Evolutionary conservation across 2,797 vertebrate species (phyloP), one percentile per base, ranked within the genome.

Genomic region (Phyllotis vaccarum): DNA sequence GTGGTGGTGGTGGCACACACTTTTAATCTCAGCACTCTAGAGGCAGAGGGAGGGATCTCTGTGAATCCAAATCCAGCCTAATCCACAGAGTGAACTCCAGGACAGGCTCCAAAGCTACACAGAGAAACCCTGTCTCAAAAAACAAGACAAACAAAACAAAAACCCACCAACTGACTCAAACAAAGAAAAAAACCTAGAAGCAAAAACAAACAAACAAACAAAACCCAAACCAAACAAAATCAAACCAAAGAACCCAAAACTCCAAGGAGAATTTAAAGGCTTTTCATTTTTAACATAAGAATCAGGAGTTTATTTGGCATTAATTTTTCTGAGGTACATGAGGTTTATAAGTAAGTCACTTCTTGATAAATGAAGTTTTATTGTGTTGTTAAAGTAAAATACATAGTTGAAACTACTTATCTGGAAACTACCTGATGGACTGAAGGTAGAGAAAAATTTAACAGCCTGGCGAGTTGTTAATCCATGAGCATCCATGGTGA

Each of bases 371-470:
- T 70, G 43, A 85, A 87, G 66, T 13, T 83, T 95, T 79, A 90
- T 86, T 90, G 90, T 94, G 89, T 89, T 72, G 54, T 14, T 89
- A 56, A 96, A 95, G 87, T 95, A 95, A 95, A 96, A 89, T 66
- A 81, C 89, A 92, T 54, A 70, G 43, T 49, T 94, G 90, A 90
- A 31, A 75, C 62, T 68, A 82, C 81, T 88, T 56, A 90, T 31
- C 46, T 5, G 24, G 64, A 40, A 60, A 40, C 75, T 89, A 1
- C 29, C 64, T 93, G 75, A 46, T 17, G 78, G 37, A n/a, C 6
- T 54, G 17, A 66, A 92, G 56, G 34, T 75, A 93, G 92, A 95
- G 16, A 58, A 90, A 92, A 93, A 24, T 89, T 91, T 86, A 31
- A 93, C 94, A 82, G 62, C 72, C 83, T 74, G 40, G 56, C 85